Evolutionary conservation across 1,140 invertebrate species (phyloP), one percentile per base, ranked within the genome.

Genomic region (Brachionus paranguensis): DNA sequence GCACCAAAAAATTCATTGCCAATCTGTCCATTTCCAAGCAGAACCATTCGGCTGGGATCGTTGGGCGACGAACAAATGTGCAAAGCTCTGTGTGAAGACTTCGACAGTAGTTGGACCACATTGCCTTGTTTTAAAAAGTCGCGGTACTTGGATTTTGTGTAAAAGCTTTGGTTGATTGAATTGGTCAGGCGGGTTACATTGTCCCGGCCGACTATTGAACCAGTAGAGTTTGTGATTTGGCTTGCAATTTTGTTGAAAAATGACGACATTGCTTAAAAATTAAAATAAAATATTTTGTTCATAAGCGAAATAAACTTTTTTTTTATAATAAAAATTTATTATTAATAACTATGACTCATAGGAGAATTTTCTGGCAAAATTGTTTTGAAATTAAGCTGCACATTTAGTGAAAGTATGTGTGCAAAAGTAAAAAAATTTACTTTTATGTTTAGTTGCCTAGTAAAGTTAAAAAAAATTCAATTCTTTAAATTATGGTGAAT

Each of bases 161-260:
- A 20, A 5, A 81, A 24, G n/a, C 37, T 29, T 41, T 68, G 33
- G 12, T 81, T 81, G n/a, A 81, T 64, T 45, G 24, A 27, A 27
- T 81, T 81, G 10, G 78, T 81, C 3, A 81, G 11, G 20, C 60
- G 55, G 12, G 53, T 64, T 4, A 81, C 12, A 45, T 81, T 81
- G 12, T 81, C 78, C 14, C 78, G 20, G n/a, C 78, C 78, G 20
- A 81, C 33, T 10, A 81, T 5, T 24, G 53, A 33, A 6, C 78
- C 33, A 10, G 78, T 64, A 29, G 24, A 37, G 27, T 81, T 64
- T 20, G 78, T 81, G 8, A 81, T 45, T 45, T 53, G 29, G 14
- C 33, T 81, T 17, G 78, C 78, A 41, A 81, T 17, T 81, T 81
- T 81, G 53, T 81, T 81, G 4, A 81, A 37, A 47, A 81, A 81